These are phyloP conservation scores for Yponomeuta malinellus DNA, from an alignment of 2,888 invertebrate genomes.

Conservation along the genomic window DNA sequence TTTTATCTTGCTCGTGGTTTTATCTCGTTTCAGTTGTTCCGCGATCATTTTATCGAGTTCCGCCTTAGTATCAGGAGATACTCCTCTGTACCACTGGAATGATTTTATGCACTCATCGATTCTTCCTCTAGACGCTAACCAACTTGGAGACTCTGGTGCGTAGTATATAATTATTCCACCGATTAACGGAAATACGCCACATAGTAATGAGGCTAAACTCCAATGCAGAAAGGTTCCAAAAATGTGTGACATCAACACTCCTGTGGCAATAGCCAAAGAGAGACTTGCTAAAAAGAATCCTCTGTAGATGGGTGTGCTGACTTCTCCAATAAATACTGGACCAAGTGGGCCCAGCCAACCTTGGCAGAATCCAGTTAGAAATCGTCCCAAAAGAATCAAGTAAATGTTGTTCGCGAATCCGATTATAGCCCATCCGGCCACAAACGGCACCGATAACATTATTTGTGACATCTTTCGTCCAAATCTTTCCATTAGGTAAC, in stretches of 20 bases:
- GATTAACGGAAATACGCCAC: constrained; percentile 69
- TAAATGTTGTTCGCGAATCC: constrained; percentile 64
- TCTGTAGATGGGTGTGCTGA: constrained; percentile 75
- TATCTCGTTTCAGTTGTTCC: constrained; percentile 50
- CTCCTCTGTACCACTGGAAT: constrained; percentile 78
- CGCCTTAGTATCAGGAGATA: constrained; percentile 51
- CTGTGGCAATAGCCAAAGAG: constrained; percentile 77
- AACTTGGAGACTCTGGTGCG: constrained; percentile 82
- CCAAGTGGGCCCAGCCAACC: constrained; percentile 76
- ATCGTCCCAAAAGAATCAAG: constrained; percentile 70
- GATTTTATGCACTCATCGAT: constrained; percentile 75
- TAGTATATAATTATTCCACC: constrained; percentile 71
- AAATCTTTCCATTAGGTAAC: constrained; percentile 75
- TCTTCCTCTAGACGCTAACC: constrained; percentile 78
- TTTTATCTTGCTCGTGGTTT: constrained; percentile 44
- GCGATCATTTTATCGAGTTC: constrained; percentile 70
- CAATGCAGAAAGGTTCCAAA: constrained; percentile 79
- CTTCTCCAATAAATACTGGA: constrained; percentile 77
- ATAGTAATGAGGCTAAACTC: constrained; percentile 74
- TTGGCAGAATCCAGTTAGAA: constrained; percentile 73
- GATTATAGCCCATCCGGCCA: constrained; percentile 76
- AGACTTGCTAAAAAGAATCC: constrained; percentile 78
- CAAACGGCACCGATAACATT: constrained; percentile 67
- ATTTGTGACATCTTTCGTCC: constrained; percentile 76
- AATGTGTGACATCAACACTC: constrained; percentile 79